Evolutionary conservation across 2,797 vertebrate genomes (phyloP), one percentile per base, ranked within the genome.

Genomic region (Parauchenoglanis ngamensis): DNA sequence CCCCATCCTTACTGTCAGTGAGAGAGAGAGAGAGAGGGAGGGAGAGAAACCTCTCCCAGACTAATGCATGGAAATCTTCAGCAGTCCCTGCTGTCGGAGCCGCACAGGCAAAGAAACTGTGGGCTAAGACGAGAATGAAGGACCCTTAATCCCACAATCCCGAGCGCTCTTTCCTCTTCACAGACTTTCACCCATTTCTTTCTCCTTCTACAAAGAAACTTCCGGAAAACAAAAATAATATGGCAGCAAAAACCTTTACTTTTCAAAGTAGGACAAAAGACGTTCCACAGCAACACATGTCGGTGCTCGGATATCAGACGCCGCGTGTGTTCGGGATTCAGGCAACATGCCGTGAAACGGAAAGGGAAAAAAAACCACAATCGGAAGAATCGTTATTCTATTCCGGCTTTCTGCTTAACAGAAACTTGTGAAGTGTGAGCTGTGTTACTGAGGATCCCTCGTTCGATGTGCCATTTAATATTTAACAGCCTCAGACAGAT

Each of bases 11-110:
- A 61, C 31, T 92, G 93, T 93, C 91, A 94, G 90, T 89, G 23
- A 52, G 4, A 54, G 44, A 54, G 75, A 15, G 40, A 23, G 44
- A 40, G 73, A 86, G 87, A 89, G 84, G 63, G 88, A 88, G 83
- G 89, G 77, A 21, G 63, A 83, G 63, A 87, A 86, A 91, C 28
- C 90, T 94, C 88, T 90, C 88, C 91, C 67, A 86, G 73, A 93
- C 90, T 91, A 90, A 94, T 91, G 90, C 92, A 94, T 91, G 92
- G 91, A 91, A 94, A 94, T 94, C 90, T 90, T 92, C 84, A 83
- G 75, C 86, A 86, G 87, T 83, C 80, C 83, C 54, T 46, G 68
- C 46, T 72, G 68, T 90, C 35, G 73, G 19, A 77, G 57, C 57
- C 28, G 52, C 40, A n/a, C 85, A 72, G 61, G 75, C 86, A 68